Conservation (phyloP, 1,140 invertebrate genomes). For the Helicoverpa zea region DNA sequence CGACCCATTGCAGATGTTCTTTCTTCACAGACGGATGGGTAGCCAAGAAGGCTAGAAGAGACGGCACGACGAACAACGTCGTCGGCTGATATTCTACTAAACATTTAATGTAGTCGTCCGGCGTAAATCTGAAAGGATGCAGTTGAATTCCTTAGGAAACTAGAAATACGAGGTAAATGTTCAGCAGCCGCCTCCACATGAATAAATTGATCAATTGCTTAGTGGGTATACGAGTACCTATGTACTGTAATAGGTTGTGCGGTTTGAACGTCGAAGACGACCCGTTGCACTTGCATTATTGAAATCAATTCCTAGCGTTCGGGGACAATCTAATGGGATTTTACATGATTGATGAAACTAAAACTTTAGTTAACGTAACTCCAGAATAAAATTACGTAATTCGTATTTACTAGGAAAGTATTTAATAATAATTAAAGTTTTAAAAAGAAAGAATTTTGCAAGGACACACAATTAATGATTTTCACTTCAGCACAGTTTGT, state of each 20-base stretch:
- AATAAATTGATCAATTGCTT: background rate
- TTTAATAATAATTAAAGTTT: no score
- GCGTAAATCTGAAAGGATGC: constrained; percentile 87
- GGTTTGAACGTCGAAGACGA: no score
- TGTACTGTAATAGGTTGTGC: background rate
- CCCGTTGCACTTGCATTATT: no score
- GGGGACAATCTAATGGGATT: no score
- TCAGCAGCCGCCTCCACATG: no score
- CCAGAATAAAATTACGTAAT: no score
- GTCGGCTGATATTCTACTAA: constrained; percentile 88
- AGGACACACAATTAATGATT: background rate
- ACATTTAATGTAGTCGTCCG: constrained; percentile 89
- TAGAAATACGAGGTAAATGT: background rate
- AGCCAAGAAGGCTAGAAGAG: constrained; percentile 89
- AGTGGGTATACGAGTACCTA: background rate
- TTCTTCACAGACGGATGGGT: constrained; percentile 88
- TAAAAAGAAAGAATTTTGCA: no score
- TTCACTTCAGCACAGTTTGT: background rate
- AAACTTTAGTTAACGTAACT: no score
- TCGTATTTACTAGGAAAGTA: no score
- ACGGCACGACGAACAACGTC: constrained; percentile 90
- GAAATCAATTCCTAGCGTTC: no score
- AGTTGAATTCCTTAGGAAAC: background rate
- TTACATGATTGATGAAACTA: no score
- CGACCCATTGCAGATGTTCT: constrained; percentile 88